Evolutionary conservation across 2,797 vertebrate species (phyloP).

Genomic region (Platalea minor): DNA sequence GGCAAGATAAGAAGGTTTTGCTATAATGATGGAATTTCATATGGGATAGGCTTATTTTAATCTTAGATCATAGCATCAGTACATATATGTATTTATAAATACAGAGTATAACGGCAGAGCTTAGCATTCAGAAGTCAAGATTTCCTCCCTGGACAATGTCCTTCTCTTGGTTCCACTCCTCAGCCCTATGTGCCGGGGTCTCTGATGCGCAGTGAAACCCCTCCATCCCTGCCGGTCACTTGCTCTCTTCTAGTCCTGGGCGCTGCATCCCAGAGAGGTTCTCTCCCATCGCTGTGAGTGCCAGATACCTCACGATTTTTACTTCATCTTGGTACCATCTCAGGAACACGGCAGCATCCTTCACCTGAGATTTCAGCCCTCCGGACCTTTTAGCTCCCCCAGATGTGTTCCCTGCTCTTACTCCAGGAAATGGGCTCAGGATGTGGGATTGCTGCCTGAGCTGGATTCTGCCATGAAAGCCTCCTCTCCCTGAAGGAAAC

Average conservation of each 20-base stretch:
- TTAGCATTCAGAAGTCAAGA: neutral
- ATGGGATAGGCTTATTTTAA: neutral
- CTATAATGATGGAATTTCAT: neutral
- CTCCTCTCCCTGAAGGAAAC: neutral
- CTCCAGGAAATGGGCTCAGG: neutral
- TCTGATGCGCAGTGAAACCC: neutral
- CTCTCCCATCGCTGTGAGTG: fast-evolving
- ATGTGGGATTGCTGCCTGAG: neutral
- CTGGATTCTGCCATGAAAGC: neutral
- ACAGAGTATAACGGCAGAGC: neutral
- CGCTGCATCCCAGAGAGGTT: neutral
- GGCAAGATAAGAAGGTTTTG: neutral
- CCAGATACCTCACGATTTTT: neutral
- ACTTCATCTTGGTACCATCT: neutral
- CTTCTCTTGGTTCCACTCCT: neutral
- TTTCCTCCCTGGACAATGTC: neutral
- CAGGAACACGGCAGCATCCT: neutral
- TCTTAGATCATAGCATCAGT: neutral
- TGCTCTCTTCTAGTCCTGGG: no score
- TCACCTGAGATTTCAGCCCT: neutral
- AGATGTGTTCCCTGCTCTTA: neutral
- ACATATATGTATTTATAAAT: neutral
- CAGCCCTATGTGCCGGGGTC: fast-evolving
- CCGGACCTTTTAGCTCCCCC: neutral
- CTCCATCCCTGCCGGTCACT: neutral